phyloP scores from a whole-genome alignment of 2,113 vertebrate species.

The Myodes glareolus region DNA sequence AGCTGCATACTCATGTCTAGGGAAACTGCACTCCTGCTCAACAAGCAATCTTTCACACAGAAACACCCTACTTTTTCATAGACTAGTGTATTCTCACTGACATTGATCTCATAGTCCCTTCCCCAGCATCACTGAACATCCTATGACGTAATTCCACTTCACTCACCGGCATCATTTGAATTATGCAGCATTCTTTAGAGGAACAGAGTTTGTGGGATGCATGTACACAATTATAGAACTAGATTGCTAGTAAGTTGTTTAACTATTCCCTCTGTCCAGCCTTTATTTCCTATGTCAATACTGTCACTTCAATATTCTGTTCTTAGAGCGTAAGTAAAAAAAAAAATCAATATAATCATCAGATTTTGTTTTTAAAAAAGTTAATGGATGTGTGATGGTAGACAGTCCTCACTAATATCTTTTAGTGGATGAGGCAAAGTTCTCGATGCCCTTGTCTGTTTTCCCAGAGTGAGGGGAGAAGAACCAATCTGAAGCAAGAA shows the following conservation, averaged over 20 bases:
- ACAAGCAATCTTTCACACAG: not conserved
- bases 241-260: not conserved
- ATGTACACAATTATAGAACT: not conserved
- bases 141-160: not conserved
- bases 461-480: not conserved
- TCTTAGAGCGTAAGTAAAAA: not conserved
- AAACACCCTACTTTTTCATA: not conserved
- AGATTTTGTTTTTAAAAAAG: not conserved
- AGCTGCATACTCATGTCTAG: not conserved
- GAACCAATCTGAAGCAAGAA: not conserved
- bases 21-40: not conserved
- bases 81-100: not conserved
- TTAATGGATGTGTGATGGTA: not conserved
- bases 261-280: not conserved
- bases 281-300: not conserved
- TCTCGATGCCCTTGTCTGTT: not conserved
- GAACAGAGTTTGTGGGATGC: not conserved
- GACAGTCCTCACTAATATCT: not conserved
- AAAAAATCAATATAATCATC: not conserved
- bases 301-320: not conserved
- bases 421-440: not conserved
- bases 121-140: not conserved
- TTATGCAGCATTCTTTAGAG: not conserved
- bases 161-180: not conserved
- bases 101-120: not conserved